Conservation (phyloP, 2,888 invertebrate species). For the Phania funesta region DNA sequence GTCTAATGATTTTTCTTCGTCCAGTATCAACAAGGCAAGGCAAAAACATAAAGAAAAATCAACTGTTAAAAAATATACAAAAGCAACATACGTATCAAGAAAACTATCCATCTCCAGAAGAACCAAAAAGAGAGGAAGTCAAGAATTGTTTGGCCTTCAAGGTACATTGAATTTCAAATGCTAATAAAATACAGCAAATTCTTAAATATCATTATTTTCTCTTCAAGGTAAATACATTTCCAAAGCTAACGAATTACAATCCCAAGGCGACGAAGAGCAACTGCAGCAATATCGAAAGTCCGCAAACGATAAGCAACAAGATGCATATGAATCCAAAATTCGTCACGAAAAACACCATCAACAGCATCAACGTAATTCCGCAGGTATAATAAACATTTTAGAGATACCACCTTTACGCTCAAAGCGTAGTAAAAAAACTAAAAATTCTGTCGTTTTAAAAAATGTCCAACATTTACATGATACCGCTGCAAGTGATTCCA, state of each 20-base stretch:
- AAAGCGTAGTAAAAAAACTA: conserved; percentile 45
- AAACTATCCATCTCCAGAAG: conserved; percentile 70
- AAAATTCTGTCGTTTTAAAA: conserved; percentile 73
- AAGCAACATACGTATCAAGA: conserved; percentile 48
- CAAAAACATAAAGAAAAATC: conserved; percentile 36
- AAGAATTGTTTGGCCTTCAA: conserved; percentile 75
- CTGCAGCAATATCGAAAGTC: conserved; percentile 17
- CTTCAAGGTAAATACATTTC: conserved; percentile 64
- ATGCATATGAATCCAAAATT: conserved; percentile 68
- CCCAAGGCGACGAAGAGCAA: conserved; percentile 43
- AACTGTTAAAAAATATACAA: conserved; percentile 26
- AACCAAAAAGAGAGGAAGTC: conserved; percentile 69
- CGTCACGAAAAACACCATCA: conserved; percentile 73
- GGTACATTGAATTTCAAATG: conserved; percentile 28
- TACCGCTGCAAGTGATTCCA: conserved; percentile 71
- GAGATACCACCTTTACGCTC: conserved; percentile 57
- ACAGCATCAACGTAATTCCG: conserved; percentile 52
- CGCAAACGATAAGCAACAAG: conserved; percentile 41
- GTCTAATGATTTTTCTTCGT: background rate
- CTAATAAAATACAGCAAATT: background rate
- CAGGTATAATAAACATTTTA: conserved; percentile 49
- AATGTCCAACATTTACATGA: conserved; percentile 73
- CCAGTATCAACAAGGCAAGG: conserved; percentile 13
- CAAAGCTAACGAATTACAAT: conserved; percentile 52
- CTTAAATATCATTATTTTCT: background rate